Evolutionary conservation across 2,113 vertebrate genomes (phyloP).

Genomic region (Mormyrus iriodes): DNA sequence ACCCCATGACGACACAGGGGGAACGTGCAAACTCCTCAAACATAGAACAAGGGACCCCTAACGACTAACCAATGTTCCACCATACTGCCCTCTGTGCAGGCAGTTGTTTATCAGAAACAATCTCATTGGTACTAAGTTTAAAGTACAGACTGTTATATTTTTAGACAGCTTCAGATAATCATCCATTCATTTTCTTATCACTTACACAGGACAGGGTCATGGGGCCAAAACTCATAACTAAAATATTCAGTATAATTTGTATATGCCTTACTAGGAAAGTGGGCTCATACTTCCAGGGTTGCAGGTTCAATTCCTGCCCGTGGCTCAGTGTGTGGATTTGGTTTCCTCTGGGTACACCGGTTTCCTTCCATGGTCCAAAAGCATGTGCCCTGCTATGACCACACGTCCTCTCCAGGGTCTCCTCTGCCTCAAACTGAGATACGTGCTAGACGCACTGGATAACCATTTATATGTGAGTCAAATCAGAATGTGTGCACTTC

Average conservation of each 20-base stretch:
- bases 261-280: not conserved
- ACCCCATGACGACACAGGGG: not conserved
- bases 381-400: not conserved
- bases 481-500: no score
- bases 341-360: not conserved
- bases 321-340: not conserved
- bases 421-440: no score
- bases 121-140: not conserved
- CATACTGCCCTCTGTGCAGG: no score
- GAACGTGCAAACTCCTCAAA: not conserved
- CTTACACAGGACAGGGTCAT: not conserved
- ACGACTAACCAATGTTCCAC: no score
- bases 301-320: not conserved
- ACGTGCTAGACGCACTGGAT: no score
- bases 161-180: not conserved
- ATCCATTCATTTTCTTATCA: not conserved
- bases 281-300: not conserved
- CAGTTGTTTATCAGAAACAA: not conserved
- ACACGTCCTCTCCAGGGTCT: not conserved
- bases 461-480: no score
- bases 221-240: not conserved
- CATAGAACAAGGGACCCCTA: no score
- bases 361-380: not conserved
- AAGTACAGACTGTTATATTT: not conserved
- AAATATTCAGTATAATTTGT: not conserved